phyloP scores from a whole-genome alignment of 2,113 vertebrate genomes.

The Pterocles orientalis region DNA sequence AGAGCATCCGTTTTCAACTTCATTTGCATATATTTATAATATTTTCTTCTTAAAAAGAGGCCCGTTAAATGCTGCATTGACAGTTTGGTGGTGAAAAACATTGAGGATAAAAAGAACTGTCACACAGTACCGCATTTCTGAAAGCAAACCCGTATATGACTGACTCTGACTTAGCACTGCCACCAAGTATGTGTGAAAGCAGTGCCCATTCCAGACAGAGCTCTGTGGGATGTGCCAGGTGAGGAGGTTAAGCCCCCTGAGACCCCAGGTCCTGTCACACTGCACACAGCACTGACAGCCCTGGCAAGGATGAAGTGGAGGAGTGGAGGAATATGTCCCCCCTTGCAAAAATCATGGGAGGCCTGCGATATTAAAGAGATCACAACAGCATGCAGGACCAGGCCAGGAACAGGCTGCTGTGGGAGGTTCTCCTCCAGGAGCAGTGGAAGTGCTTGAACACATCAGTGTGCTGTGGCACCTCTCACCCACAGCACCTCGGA shows the following conservation, averaged over 20 bases:
- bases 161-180: not conserved
- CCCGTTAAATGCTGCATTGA: not conserved
- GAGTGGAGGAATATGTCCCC: not conserved
- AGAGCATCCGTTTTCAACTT: not conserved
- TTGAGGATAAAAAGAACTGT: not conserved
- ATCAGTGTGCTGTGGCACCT: not conserved
- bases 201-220: not conserved
- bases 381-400: not conserved
- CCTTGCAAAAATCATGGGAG: not conserved
- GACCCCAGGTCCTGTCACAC: not conserved
- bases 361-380: not conserved
- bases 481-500: fast-evolving
- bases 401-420: not conserved
- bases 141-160: not conserved
- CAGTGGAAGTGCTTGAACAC: not conserved
- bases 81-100: not conserved
- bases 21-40: not conserved
- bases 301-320: not conserved
- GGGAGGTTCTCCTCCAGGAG: not conserved
- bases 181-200: not conserved
- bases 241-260: not conserved
- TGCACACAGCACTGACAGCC: not conserved
- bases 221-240: not conserved
- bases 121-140: not conserved
- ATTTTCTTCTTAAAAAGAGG: not conserved